phyloP scores from a whole-genome alignment of 2,797 vertebrate genomes.

The Alca torda region DNA sequence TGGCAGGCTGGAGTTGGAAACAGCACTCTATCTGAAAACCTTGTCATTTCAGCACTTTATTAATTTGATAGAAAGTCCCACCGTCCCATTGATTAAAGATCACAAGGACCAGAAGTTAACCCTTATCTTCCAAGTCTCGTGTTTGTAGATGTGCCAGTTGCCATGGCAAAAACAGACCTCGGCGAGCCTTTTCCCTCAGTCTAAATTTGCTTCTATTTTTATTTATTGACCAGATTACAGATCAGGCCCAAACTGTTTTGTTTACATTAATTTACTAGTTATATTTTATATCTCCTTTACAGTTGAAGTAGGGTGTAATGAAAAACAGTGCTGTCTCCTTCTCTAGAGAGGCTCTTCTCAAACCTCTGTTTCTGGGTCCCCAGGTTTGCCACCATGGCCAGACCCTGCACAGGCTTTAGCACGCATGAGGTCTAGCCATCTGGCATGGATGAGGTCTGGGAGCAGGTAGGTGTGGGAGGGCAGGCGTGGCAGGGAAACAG shows the following conservation, averaged over 20 bases:
- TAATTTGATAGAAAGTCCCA: not conserved
- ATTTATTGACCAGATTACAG: not conserved
- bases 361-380: not conserved
- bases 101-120: not conserved
- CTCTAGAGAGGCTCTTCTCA: not conserved
- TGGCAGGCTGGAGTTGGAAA: not conserved
- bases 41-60: not conserved
- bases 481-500: not conserved
- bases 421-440: accelerated
- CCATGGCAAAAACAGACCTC: not conserved
- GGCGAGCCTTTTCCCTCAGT: not conserved
- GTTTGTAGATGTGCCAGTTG: not conserved
- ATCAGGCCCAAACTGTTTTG: not conserved
- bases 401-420: not conserved
- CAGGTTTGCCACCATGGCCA: accelerated
- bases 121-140: not conserved
- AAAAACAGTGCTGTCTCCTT: not conserved
- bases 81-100: not conserved
- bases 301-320: accelerated
- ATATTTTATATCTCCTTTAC: not conserved
- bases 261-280: not conserved
- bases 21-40: not conserved
- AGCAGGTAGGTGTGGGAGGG: not conserved
- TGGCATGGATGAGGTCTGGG: not conserved
- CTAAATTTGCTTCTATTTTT: not conserved